Conservation (phyloP, 2,888 invertebrate species). For the Pammene fasciana region DNA sequence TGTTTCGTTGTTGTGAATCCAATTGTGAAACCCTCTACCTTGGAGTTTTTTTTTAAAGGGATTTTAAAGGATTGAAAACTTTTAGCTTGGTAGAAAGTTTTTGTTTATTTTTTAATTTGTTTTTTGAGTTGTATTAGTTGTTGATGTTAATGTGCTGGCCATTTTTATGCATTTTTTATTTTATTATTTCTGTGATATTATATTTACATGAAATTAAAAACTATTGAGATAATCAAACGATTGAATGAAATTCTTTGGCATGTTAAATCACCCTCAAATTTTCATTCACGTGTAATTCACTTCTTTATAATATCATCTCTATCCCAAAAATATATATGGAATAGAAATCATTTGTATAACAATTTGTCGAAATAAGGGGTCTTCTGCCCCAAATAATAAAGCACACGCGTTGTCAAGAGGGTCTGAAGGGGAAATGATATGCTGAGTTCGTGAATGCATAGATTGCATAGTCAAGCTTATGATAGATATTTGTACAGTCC, state of each 20-base stretch:
- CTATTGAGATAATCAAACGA: no score
- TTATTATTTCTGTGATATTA: no score
- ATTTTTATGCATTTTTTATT: no score
- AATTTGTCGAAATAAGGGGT: conserved; percentile 40
- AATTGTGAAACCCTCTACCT: conserved; percentile 23
- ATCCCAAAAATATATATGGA: background rate
- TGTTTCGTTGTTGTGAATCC: conserved; percentile 30
- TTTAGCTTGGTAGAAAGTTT: background rate
- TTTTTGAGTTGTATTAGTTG: background rate
- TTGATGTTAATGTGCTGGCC: no score
- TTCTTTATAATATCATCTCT: no score
- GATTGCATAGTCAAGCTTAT: no score
- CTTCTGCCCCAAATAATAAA: conserved; percentile 58
- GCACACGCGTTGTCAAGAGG: conserved; percentile 57
- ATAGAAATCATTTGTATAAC: conserved; percentile 3
- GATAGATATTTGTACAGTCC: no score
- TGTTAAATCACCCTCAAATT: no score
- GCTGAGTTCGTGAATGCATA: conserved; percentile 5
- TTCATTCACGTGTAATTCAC: no score
- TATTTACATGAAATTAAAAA: no score
- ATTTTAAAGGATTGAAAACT: conserved; percentile 29
- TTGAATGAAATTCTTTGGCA: no score
- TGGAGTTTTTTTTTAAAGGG: conserved; percentile 15
- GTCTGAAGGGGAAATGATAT: conserved; percentile 44
- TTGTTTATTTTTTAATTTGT: background rate